Conservation (phyloP, 2,888 invertebrate species). For the Meloe dianella region DNA sequence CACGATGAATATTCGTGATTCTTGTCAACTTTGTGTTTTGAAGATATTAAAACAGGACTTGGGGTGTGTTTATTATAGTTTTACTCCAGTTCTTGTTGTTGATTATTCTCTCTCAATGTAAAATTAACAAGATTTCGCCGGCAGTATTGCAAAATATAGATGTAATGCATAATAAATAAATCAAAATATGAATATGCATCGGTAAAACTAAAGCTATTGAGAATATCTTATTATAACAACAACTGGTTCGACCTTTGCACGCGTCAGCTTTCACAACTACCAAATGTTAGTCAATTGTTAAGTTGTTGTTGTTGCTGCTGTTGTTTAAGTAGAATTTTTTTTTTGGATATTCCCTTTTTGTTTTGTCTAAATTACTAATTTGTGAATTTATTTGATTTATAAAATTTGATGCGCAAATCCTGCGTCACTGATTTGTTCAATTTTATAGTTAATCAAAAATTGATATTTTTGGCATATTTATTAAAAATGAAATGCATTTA, state of each 20-base stretch:
- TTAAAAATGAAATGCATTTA: constrained; percentile 37
- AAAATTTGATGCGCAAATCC: neutral
- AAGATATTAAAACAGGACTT: constrained; percentile 33
- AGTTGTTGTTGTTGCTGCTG: neutral
- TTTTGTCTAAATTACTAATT: too few species aligned
- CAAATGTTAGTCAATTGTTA: neutral
- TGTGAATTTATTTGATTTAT: too few species aligned
- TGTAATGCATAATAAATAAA: constrained; percentile 52
- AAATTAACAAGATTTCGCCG: constrained; percentile 44
- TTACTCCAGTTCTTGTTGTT: neutral
- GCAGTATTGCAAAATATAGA: constrained; percentile 45
- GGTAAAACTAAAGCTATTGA: constrained; percentile 42
- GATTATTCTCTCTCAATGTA: constrained; percentile 31
- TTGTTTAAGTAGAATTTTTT: too few species aligned
- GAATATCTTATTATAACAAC: constrained; percentile 44
- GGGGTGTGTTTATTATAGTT: constrained; percentile 7
- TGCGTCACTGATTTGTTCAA: neutral
- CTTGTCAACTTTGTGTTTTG: constrained; percentile 62
- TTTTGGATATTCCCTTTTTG: too few species aligned
- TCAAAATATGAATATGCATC: constrained; percentile 51
- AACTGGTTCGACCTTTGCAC: constrained; percentile 9
- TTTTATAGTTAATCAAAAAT: neutral
- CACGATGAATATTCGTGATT: constrained; percentile 63
- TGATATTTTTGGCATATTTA: constrained; percentile 30
- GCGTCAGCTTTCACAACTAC: neutral